A percentile compares a stretch with the other conserved stretches of the same genome.
These are phyloP conservation scores for Porites cylindrica DNA, from an alignment of 92 coral and sea anemone genomes.

Conservation along the genomic window DNA sequence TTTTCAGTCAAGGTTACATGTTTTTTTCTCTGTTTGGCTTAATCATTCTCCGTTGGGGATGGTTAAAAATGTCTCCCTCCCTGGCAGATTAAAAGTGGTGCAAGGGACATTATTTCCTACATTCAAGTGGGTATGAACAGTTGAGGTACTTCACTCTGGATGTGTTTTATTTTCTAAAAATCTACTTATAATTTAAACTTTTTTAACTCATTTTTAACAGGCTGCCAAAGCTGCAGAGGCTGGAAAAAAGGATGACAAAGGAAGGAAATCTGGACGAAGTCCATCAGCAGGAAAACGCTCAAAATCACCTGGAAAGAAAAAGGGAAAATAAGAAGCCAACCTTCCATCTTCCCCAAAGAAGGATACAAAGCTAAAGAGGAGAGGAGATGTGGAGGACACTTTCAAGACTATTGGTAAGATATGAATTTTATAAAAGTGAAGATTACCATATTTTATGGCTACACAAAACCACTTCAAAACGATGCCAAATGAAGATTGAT, in stretches of 20 bases:
- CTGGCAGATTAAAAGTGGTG: too few relatives aligned
- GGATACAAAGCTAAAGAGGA: constrained; percentile 90
- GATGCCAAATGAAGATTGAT: too few relatives aligned
- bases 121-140: too few relatives aligned
- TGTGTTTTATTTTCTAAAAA: background rate
- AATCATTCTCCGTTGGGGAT: too few relatives aligned
- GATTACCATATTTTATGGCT: too few relatives aligned
- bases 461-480: too few relatives aligned
- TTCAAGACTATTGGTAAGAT: constrained; percentile 90
- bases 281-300: constrained; percentile 94
- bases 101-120: too few relatives aligned
- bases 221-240: constrained; percentile 86
- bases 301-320: constrained; percentile 95
- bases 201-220: background rate
- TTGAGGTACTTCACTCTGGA: background rate
- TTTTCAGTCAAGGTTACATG: too few relatives aligned
- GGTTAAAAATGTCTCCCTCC: too few relatives aligned
- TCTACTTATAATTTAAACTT: background rate
- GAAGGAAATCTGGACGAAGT: constrained; percentile 82
- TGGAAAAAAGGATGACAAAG: constrained; percentile 88
- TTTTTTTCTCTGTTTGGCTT: too few relatives aligned
- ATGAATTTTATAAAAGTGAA: too few relatives aligned
- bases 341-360: constrained; percentile 94
- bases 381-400: constrained; percentile 98
- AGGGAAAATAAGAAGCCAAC: constrained; percentile 88